These are phyloP conservation scores for Himalopsyche japonica DNA, from an alignment of 2,888 invertebrate genomes.

Conservation along the genomic window DNA sequence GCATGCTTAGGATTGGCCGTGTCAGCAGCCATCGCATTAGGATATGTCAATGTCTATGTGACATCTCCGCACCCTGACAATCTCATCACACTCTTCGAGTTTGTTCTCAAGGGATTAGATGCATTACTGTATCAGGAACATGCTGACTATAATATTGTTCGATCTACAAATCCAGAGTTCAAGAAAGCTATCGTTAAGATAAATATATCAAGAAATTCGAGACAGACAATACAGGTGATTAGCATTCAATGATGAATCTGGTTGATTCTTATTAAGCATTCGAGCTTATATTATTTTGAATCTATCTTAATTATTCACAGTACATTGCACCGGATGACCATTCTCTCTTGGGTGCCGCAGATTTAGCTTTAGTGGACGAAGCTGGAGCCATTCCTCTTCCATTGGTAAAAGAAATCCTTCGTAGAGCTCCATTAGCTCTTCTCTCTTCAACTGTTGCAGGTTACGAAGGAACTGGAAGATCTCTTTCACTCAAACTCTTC, in stretches of 20 bases:
- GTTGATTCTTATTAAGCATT: neutral
- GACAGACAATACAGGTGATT: conserved; percentile 87
- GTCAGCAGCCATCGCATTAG: conserved; percentile 70
- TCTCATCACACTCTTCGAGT: conserved; percentile 95
- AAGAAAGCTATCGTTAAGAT: conserved; percentile 95
- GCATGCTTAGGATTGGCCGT: conserved; percentile 94
- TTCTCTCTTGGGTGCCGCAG: conserved; percentile 87
- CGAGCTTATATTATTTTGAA: conserved; percentile 3
- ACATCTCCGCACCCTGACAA: conserved; percentile 99
- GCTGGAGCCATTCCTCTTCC: conserved; percentile 98
- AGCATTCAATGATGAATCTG: neutral
- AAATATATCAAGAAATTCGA: conserved; percentile 85
- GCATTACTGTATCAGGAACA: conserved; percentile 94
- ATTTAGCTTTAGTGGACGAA: conserved; percentile 95
- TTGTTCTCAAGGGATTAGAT: conserved; percentile 94
- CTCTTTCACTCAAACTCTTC: conserved; percentile 91
- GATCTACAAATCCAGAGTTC: conserved; percentile 94
- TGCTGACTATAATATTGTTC: conserved; percentile 90
- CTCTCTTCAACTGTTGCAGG: conserved; percentile 97
- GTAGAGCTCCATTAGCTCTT: conserved; percentile 90
- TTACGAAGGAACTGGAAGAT: conserved; percentile 97
- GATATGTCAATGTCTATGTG: conserved; percentile 93
- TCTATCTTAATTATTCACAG: conserved; percentile 52
- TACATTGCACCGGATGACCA: conserved; percentile 95
- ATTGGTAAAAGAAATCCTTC: conserved; percentile 82